Percentiles rank a stretch among this genome's conserved stretches.
These are phyloP conservation scores for Dipodomys merriami DNA, from an alignment of 2,113 vertebrate genomes.

Conservation along the genomic window DNA sequence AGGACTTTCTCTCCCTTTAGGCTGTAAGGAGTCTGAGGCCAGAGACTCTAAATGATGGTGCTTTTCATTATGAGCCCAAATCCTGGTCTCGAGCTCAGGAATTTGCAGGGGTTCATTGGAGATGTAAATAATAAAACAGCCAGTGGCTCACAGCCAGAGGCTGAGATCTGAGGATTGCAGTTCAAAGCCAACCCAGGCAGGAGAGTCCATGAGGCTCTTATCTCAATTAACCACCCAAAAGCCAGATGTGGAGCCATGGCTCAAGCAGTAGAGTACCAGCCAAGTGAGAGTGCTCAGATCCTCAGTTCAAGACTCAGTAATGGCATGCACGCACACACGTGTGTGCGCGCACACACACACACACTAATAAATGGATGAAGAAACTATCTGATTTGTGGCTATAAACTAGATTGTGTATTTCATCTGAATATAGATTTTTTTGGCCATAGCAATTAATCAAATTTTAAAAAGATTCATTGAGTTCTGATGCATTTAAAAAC, in stretches of 20 bases:
- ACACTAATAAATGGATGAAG: too few relatives aligned
- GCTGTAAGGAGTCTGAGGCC: too few relatives aligned
- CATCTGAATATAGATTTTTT: not conserved
- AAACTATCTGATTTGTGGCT: not conserved
- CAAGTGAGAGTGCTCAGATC: too few relatives aligned
- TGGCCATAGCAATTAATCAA: not conserved
- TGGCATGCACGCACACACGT: not conserved
- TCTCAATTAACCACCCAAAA: too few relatives aligned
- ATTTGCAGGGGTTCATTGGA: not conserved
- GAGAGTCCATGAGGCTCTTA: too few relatives aligned
- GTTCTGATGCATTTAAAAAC: not conserved
- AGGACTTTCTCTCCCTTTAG: not conserved
- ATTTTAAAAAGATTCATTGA: not conserved
- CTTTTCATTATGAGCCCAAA: not conserved
- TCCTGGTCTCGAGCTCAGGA: not conserved
- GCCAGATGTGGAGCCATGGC: too few relatives aligned
- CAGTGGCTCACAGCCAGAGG: too few relatives aligned
- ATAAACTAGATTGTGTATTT: not conserved
- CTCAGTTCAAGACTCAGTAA: too few relatives aligned
- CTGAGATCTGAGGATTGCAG: too few relatives aligned
- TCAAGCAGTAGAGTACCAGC: too few relatives aligned
- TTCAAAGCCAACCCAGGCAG: too few relatives aligned
- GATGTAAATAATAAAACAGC: not conserved
- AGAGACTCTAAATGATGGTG: not conserved
- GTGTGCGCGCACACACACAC: not conserved